phyloP scores from a whole-genome alignment of 2,113 vertebrate species.

The Aegithalos caudatus region DNA sequence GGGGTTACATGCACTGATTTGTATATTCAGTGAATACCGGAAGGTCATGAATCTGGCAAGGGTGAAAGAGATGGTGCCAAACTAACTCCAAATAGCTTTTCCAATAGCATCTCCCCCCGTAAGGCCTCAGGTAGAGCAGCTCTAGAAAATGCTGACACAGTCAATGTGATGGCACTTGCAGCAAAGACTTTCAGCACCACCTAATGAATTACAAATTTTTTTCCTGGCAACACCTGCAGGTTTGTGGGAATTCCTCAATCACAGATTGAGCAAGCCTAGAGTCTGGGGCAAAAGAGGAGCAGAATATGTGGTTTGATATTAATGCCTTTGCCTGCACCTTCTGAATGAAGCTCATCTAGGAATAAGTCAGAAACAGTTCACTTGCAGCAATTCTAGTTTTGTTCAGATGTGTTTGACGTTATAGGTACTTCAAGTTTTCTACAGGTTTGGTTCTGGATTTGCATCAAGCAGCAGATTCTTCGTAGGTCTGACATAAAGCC shows the following conservation, averaged over 20 bases:
- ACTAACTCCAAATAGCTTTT: not conserved
- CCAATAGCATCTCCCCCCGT: not conserved
- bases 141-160: not conserved
- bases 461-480: not conserved
- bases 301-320: not conserved
- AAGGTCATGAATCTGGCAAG: not conserved
- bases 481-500: not conserved
- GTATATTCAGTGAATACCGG: not conserved
- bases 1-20: not conserved
- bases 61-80: not conserved
- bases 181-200: constrained; percentile 13
- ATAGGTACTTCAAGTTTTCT: not conserved
- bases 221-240: not conserved
- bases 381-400: not conserved
- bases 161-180: not conserved
- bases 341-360: not conserved
- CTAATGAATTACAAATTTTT: not conserved
- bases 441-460: not conserved
- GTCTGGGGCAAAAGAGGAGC: not conserved
- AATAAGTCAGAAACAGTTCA: not conserved
- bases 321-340: not conserved
- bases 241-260: not conserved
- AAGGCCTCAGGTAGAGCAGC: not conserved
- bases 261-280: not conserved
- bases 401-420: not conserved